Evolutionary conservation across 2,113 vertebrate species (phyloP).

Genomic region (Bos indicus): DNA sequence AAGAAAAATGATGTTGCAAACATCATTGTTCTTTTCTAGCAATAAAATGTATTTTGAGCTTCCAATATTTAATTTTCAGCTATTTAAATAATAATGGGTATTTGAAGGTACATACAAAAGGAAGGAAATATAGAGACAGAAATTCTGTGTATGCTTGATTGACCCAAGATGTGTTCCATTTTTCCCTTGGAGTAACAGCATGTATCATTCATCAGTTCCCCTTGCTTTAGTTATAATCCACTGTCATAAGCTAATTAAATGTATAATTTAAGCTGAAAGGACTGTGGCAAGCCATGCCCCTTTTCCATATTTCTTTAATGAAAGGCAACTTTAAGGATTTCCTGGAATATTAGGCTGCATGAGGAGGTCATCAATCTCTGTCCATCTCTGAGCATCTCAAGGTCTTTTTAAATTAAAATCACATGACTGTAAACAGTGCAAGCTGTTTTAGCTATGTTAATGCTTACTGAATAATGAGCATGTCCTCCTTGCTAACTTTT

Average conservation of each 20-base stretch:
- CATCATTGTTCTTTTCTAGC: not conserved
- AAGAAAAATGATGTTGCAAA: not conserved
- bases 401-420: slow-evolving; percentile 8
- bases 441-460: not conserved
- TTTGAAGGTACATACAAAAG: not conserved
- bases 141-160: not conserved
- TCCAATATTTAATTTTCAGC: not conserved
- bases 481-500: not conserved
- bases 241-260: not conserved
- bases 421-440: not conserved
- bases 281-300: accelerated
- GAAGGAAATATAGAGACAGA: not conserved
- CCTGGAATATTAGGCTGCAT: not conserved
- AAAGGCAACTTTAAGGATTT: not conserved
- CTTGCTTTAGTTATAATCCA: not conserved
- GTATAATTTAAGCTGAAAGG: not conserved
- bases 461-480: not conserved
- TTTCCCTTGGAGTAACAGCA: not conserved
- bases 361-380: not conserved
- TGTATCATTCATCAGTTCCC: not conserved
- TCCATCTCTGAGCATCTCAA: not conserved
- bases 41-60: not conserved
- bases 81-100: slow-evolving; percentile 14
- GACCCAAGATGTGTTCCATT: not conserved
- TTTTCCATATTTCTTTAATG: not conserved